Percentiles rank a stretch among this genome's conserved stretches.
These are phyloP conservation scores for Macropodus opercularis DNA, from an alignment of 2,797 vertebrate genomes.

Conservation along the genomic window DNA sequence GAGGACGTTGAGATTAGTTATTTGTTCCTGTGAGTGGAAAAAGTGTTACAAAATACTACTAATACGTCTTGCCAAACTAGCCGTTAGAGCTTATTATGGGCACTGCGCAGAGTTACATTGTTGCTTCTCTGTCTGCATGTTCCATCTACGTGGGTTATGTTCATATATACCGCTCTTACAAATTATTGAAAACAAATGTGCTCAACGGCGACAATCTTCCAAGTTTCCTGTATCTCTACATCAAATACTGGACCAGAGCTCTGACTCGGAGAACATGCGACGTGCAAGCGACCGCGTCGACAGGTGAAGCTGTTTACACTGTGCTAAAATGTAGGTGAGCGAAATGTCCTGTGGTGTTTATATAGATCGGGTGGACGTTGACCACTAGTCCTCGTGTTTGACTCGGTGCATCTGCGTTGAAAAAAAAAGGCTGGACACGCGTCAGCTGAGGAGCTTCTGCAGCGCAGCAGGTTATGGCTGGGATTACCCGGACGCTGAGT, in stretches of 20 bases:
- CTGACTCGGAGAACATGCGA: conserved; percentile 43
- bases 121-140: conserved; percentile 13
- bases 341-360: too few relatives aligned
- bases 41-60: too few relatives aligned
- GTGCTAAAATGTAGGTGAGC: conserved; percentile 68
- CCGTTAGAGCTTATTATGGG: conserved; percentile 29
- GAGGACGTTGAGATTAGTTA: not conserved
- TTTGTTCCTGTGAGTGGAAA: not conserved
- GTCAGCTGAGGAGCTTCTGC: conserved; percentile 73
- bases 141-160: conserved; percentile 47
- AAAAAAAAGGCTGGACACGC: conserved; percentile 65
- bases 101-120: conserved; percentile 8
- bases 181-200: conserved; percentile 32
- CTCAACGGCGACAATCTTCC: conserved; percentile 53
- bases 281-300: not conserved
- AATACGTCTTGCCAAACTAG: not conserved
- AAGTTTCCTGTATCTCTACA: conserved; percentile 54
- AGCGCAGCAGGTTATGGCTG: conserved; percentile 74
- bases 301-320: conserved; percentile 39
- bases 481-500: conserved; percentile 80
- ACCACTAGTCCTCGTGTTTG: too few relatives aligned
- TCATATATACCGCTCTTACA: conserved; percentile 63
- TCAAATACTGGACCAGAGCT: conserved; percentile 42
- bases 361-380: not conserved
- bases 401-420: too few relatives aligned